Conservation (phyloP, 2,888 invertebrate species). For the Zaprionus lineosus region DNA sequence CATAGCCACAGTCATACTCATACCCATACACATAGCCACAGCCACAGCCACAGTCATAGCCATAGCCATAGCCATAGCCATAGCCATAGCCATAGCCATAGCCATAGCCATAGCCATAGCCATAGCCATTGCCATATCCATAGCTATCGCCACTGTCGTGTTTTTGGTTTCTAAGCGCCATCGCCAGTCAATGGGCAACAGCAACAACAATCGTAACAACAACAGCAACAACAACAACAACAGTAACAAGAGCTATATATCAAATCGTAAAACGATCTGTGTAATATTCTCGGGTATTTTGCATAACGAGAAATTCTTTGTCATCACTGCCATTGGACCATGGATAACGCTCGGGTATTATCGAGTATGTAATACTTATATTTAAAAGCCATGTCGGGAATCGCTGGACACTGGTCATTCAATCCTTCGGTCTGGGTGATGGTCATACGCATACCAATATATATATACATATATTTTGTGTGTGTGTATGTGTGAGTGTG, state of each 20-base stretch:
- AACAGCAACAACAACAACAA: not conserved
- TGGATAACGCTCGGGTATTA: conserved; percentile 4
- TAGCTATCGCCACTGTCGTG: conserved; percentile 23
- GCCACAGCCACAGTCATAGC: no score
- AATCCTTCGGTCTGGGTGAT: conserved; percentile 3
- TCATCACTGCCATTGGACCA: no score
- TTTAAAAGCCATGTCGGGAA: conserved; percentile 16
- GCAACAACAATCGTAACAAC: conserved; percentile 13
- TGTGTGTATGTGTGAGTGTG: no score
- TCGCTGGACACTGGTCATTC: conserved; percentile 27
- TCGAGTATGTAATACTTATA: conserved; percentile 14
- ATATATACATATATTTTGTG: no score
- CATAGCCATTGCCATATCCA: no score
- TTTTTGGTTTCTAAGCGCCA: conserved; percentile 74
- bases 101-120: no score
- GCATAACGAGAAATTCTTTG: conserved; percentile 61
- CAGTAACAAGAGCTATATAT: conserved; percentile 27
- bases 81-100: conserved; percentile 29
- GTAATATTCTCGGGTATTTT: conserved; percentile 58
- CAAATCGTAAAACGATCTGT: conserved; percentile 49
- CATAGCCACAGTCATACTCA: conserved; percentile 24
- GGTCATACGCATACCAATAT: not conserved
- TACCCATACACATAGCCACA: conserved; percentile 18
- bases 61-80: conserved; percentile 48
- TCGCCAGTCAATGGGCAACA: conserved; percentile 43